Evolutionary conservation across 2,888 invertebrate genomes (phyloP).

Genomic region (Lysandra bellargus): DNA sequence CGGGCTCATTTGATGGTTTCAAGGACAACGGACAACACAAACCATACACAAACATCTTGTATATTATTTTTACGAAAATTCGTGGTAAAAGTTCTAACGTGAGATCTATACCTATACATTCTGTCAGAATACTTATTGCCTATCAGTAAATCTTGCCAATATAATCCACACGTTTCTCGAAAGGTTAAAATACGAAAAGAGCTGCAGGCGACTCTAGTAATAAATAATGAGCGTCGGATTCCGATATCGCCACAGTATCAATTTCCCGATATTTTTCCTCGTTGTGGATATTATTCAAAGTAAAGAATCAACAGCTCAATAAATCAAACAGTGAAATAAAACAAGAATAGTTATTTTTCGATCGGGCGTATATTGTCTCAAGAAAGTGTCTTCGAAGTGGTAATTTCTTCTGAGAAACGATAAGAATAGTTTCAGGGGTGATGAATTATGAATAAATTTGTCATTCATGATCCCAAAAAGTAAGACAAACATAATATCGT

Average conservation of each 20-base stretch:
- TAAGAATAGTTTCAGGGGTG: background rate
- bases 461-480: background rate
- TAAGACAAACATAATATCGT: background rate
- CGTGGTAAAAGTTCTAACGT: too few species aligned
- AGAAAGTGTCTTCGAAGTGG: constrained; percentile 1
- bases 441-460: background rate
- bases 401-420: background rate
- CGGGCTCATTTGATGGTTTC: too few species aligned
- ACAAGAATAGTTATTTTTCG: constrained; percentile 13
- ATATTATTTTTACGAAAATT: too few species aligned
- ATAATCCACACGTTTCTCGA: too few species aligned
- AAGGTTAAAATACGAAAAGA: background rate
- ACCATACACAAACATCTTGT: too few species aligned
- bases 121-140: too few species aligned
- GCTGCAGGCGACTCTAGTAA: background rate
- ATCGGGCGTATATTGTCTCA: background rate
- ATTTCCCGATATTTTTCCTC: background rate
- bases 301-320: background rate
- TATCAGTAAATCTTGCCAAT: too few species aligned
- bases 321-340: constrained; percentile 15
- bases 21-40: too few species aligned
- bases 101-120: too few species aligned
- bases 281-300: background rate
- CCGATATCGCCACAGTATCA: background rate
- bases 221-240: background rate